A percentile compares a stretch with the other conserved stretches of the same genome.
These are phyloP conservation scores for Baryphthengus martii DNA, from an alignment of 2,113 vertebrate genomes.

Conservation along the genomic window DNA sequence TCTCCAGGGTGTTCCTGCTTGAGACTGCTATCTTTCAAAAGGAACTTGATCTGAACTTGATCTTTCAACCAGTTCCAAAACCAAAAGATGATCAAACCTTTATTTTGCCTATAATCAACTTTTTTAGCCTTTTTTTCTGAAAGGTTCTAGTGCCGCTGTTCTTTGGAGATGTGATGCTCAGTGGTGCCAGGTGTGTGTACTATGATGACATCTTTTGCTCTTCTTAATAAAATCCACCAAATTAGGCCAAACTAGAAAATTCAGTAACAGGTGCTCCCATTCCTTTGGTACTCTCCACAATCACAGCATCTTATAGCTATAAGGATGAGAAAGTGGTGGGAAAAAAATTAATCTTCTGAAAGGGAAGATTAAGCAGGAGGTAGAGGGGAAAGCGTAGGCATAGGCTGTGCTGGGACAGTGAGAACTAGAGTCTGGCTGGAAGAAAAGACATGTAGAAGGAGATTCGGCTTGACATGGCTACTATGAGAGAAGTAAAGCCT, in stretches of 20 bases:
- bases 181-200: fast-evolving
- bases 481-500: background rate
- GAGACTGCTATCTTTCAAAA: background rate
- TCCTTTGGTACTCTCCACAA: background rate
- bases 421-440: background rate
- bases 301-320: background rate
- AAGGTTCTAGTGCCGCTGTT: background rate
- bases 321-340: background rate
- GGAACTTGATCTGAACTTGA: background rate
- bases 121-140: background rate
- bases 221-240: background rate
- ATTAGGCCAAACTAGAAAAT: background rate
- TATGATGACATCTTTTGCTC: background rate
- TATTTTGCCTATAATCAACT: background rate
- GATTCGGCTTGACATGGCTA: background rate
- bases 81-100: background rate
- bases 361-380: background rate
- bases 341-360: background rate
- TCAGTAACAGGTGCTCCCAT: background rate
- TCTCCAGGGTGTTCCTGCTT: background rate
- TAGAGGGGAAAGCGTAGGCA: background rate
- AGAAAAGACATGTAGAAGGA: background rate
- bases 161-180: background rate
- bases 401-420: background rate
- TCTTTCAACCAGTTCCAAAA: background rate